Base-by-base conservation (phyloP, 2,888 invertebrate species). In the Acanthococcus lagerstroemiae region DNA sequence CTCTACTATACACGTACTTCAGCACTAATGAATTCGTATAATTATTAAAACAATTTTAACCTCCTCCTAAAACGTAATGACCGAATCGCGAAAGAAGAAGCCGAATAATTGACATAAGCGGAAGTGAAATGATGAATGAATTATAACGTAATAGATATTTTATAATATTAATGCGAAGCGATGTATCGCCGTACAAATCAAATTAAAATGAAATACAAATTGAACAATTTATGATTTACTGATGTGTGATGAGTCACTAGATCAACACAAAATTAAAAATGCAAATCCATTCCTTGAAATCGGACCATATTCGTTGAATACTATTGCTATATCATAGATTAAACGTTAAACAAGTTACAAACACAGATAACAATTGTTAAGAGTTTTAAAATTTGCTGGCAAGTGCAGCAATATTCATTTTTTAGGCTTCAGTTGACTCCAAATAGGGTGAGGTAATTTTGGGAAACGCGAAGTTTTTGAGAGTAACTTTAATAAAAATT, bases 41-140 rank as follows among this genome's bases (percentile, higher is more conserved):
- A 21, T 52, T 48, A n/a, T n/a, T n/a, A n/a, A n/a, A n/a, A 7
- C 48, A n/a, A 6, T 4, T 52, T 52, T 52, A 12, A 22, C 52
- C 19, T 19, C 17, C 52, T 17, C 19, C 22, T 37, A 21, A 44
- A 7, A 7, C 21, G 24, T 15, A 22, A 15, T n/a, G 45, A 58
- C 24, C 19, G 44, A 52, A 22, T 26, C 44, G 58, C 44, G 26
- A 58, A 58, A 58, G 58, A 58, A 58, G 25, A 58, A 58, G 58
- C 58, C 58, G 58, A 45, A 48, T 58, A 58, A 58, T 58, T 58
- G 58, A 58, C 58, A 58, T 44, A 58, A 58, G 58, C 58, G 15
- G 37, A 37, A 37, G 37, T 37, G 37, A 37, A 45, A 45, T 45
- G 15, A 7, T 45, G 46, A 45, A 45, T 4, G 15, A 15, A 45